These are phyloP conservation scores for Euleptes europaea DNA, from an alignment of 2,113 vertebrate species.

Conservation along the genomic window DNA sequence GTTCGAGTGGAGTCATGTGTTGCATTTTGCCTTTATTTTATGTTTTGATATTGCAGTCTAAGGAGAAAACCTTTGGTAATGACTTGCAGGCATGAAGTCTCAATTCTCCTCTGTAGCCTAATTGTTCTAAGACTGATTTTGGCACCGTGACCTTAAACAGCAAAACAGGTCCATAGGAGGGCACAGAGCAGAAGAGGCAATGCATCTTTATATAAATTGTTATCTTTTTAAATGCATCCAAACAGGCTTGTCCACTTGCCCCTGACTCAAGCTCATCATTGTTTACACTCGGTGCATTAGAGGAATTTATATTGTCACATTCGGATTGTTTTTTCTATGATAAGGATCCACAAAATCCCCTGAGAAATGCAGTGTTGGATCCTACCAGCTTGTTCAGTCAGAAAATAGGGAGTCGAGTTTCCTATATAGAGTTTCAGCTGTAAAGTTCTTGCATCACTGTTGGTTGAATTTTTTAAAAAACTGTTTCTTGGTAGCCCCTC, in stretches of 20 bases:
- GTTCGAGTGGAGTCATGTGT: neutral
- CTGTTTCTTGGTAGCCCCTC: too few species aligned
- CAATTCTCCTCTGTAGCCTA: neutral
- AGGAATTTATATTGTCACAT: neutral
- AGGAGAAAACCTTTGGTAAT: conserved; percentile 15
- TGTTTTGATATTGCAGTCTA: conserved; percentile 17
- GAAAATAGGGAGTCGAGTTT: too few species aligned
- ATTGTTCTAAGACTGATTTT: neutral
- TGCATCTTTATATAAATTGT: neutral
- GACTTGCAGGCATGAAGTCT: conserved; percentile 1
- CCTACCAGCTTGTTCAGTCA: too few species aligned
- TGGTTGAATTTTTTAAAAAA: too few species aligned
- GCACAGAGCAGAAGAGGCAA: neutral
- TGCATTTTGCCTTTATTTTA: conserved; percentile 12
- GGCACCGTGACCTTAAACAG: neutral
- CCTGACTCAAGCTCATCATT: neutral
- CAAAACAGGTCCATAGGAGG: conserved; percentile 5
- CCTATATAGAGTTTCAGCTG: too few species aligned
- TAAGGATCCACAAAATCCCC: neutral
- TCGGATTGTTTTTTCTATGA: neutral
- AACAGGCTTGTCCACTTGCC: neutral
- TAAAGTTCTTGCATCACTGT: too few species aligned
- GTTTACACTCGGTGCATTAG: neutral
- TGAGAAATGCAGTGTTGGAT: too few species aligned
- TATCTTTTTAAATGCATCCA: neutral